Evolutionary conservation across 2,797 vertebrate genomes (phyloP), one percentile per base, ranked within the genome.

Genomic region (Pogoniulus pusillus): DNA sequence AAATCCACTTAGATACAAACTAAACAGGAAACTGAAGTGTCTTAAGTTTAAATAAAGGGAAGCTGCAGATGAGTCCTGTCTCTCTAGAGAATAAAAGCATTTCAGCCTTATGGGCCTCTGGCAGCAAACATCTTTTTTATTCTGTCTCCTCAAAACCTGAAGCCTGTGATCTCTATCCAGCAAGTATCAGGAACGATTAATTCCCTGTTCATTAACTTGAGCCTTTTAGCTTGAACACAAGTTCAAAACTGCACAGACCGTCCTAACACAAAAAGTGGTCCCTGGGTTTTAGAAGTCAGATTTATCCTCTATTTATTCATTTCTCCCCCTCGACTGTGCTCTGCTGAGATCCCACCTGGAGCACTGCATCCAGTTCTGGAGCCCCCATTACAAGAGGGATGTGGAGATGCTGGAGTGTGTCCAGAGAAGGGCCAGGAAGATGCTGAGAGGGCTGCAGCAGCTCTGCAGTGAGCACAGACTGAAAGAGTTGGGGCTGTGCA

Each of bases 1-100:
- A 93, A 95, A 95, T 90, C 65, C 51, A 89, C 80, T 92, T 84
- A 91, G 74, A 93, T 75, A 72, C 65, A 91, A 96, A 94, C 79
- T 92, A 96, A 96, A 92, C 87, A 95, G 94, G 94, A 95, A 95
- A 94, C 87, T 53, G 78, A 95, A 94, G 93, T 94, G 87, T 92
- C 89, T 70, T 79, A 76, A 89, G 80, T 95, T 95, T 93, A 93
- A 93, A 93, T 58, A 78, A 91, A 66, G 68, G 82, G 93, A 95
- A 91, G 78, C 80, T 82, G 64, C 84, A 94, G 94, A 93, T 84
- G 79, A 87, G 64, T 91, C 94, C 85, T 82, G 77, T 30, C 27
- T 68, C 91, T 92, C 82, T 41, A 58, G 91, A 91, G 87, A 89
- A 89, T 79, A 82, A 81, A 91, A 85, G 70, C 26, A 75, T 91